phyloP scores from a whole-genome alignment of 1,140 invertebrate species.

The Drosophila nikananu region DNA sequence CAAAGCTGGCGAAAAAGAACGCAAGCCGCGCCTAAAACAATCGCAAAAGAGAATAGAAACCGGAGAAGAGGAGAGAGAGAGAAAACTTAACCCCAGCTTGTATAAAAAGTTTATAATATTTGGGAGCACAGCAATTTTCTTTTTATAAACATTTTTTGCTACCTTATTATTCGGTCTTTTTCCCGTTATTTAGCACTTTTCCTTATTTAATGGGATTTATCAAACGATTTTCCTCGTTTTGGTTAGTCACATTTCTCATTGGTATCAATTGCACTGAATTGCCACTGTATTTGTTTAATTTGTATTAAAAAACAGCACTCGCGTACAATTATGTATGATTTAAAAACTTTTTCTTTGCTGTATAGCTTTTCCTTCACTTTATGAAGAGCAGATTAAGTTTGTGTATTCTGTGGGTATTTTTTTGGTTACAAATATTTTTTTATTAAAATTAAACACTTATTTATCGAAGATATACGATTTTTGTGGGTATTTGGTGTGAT shows the following conservation, averaged over 20 bases:
- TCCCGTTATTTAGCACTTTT: conserved; percentile 22
- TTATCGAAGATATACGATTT: background rate
- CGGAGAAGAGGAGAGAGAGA: conserved; percentile 1
- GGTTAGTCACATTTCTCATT: conserved; percentile 78
- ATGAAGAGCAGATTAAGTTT: conserved; percentile 21
- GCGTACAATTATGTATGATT: conserved; percentile 16
- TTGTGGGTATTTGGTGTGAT: background rate
- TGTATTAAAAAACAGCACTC: conserved; percentile 17
- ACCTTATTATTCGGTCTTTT: conserved; percentile 39
- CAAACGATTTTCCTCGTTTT: conserved; percentile 42
- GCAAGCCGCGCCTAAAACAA: conserved; percentile 53
- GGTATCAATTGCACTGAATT: conserved; percentile 63
- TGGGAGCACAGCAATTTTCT: conserved; percentile 51
- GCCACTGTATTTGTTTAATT: conserved; percentile 52
- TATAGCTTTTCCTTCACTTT: conserved; percentile 31
- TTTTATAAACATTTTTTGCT: conserved; percentile 32
- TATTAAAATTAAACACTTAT: background rate
- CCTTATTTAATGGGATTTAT: conserved; percentile 33
- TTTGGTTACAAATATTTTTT: background rate
- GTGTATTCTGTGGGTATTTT: conserved; percentile 32
- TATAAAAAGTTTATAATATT: conserved; percentile 14
- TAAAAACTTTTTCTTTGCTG: conserved; percentile 18
- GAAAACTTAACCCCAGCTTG: conserved; percentile 20
- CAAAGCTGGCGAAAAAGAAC: conserved; percentile 36
- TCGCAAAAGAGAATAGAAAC: conserved; percentile 19